Conservation (phyloP, 2,888 invertebrate genomes). For the Lasioglossum lativentre region DNA sequence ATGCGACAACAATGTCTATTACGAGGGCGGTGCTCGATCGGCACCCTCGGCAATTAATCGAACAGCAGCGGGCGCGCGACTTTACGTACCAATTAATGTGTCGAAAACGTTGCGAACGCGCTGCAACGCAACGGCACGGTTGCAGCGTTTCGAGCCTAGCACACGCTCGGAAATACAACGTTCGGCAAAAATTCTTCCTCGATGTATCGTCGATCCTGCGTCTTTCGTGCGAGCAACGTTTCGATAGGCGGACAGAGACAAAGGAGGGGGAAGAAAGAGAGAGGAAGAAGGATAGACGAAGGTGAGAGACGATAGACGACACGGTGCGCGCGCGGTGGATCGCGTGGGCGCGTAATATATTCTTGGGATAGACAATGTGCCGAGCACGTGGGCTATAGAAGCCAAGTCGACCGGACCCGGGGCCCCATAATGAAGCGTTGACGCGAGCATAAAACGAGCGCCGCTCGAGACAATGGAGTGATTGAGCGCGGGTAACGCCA, state of each 20-base stretch:
- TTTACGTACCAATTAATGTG: conserved; percentile 58
- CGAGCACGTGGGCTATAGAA: conserved; percentile 81
- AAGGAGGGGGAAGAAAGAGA: not conserved
- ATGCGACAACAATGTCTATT: conserved; percentile 80
- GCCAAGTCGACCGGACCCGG: conserved; percentile 79
- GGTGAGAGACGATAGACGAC: conserved; percentile 29
- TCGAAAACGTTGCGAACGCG: not conserved
- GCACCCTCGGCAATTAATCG: conserved; percentile 69
- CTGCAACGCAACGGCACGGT: not conserved
- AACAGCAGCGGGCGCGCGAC: conserved; percentile 39
- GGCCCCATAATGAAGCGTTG: conserved; percentile 83
- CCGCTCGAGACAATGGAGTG: conserved; percentile 82
- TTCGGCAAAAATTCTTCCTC: not conserved
- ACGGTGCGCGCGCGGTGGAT: conserved; percentile 59
- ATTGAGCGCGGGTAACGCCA: conserved; percentile 82
- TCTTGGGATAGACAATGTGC: conserved; percentile 82
- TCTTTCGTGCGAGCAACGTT: not conserved
- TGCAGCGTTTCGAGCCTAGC: not conserved
- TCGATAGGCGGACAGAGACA: not conserved
- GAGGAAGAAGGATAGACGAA: not conserved
- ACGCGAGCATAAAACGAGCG: conserved; percentile 83
- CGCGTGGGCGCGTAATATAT: conserved; percentile 83
- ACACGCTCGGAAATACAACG: not conserved
- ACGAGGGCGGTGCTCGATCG: not conserved
- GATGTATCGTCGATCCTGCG: not conserved